Evolutionary conservation across 2,113 vertebrate species (phyloP), one percentile per base, ranked within the genome.

Genomic region (Pimephales promelas): DNA sequence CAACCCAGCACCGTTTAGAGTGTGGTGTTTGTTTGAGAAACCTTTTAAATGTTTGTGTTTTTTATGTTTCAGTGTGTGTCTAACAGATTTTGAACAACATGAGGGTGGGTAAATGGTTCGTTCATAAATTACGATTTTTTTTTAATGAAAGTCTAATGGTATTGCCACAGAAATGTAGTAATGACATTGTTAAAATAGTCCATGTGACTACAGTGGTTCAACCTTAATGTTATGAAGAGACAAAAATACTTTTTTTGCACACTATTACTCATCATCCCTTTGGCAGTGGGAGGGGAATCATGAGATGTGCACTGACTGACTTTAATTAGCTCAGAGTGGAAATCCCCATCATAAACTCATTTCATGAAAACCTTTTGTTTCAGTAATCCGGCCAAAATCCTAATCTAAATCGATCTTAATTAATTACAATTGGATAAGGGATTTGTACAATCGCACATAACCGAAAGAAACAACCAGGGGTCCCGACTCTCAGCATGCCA

Each of bases 391-490:
- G 61, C 85, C 86, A 83, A 81, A 87, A 90, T 90, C 80, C 76
- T 81, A 83, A 68, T 85, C 87, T 89, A 87, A 71, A 86, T 89
- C 77, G 61, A 81, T 84, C 77, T 88, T 88, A 87, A 91, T 91
- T 86, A 88, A 92, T 88, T 89, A 73, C 83, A 71, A 87, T 10
- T 20, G 59, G 71, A 71, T 84, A 8, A 54, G 85, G 83, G 83
- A 84, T 83, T 74, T 71, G 34, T 54, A 56, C 36, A 64, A 56
- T 10, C 13, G 1, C 47, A 70, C 62, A 52, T 22, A 20, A 52
- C n/a, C 18, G 10, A 73, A 5, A 24, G 28, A 66, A 85, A 83
- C 56, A 83, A 71, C 16, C 28, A 26, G 52, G 75, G 79, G 24
- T 86, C 79, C n/a, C 40, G 40, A 40, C 40, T 40, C 40, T 8